Conservation (phyloP, 2,888 invertebrate genomes). For the Muschampia plurimacula region DNA sequence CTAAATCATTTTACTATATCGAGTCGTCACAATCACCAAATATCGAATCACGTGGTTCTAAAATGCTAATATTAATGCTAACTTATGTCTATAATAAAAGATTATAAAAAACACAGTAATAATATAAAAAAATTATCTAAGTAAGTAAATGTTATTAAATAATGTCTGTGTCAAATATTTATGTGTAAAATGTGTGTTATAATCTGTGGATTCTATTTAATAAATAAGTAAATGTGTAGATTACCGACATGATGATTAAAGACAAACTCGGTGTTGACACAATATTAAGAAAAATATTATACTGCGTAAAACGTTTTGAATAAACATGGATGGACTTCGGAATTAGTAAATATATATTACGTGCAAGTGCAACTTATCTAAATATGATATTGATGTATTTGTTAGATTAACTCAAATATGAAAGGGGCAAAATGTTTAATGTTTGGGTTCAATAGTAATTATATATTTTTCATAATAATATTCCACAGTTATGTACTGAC, state of each 20-base stretch:
- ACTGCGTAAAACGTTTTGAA: neutral
- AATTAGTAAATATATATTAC: too few species aligned
- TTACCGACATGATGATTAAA: neutral
- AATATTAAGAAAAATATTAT: neutral
- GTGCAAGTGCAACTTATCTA: too few species aligned
- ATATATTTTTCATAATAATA: neutral
- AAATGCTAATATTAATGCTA: too few species aligned
- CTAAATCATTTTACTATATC: too few species aligned
- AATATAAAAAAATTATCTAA: too few species aligned
- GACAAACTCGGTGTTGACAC: neutral
- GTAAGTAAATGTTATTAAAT: neutral
- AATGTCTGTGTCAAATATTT: neutral
- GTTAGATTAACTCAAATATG: neutral
- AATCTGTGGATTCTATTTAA: neutral
- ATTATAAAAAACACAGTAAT: too few species aligned
- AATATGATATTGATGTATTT: neutral
- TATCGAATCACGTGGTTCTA: too few species aligned
- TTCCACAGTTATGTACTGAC: neutral
- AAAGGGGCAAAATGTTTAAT: neutral
- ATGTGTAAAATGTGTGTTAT: neutral
- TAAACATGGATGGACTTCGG: neutral
- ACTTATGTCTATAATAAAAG: too few species aligned
- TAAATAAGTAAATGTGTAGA: constrained; percentile 2
- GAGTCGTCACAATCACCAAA: too few species aligned
- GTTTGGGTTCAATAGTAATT: neutral